Evolutionary conservation across 2,797 vertebrate species (phyloP).

Genomic region (Sebastes flavidus): DNA sequence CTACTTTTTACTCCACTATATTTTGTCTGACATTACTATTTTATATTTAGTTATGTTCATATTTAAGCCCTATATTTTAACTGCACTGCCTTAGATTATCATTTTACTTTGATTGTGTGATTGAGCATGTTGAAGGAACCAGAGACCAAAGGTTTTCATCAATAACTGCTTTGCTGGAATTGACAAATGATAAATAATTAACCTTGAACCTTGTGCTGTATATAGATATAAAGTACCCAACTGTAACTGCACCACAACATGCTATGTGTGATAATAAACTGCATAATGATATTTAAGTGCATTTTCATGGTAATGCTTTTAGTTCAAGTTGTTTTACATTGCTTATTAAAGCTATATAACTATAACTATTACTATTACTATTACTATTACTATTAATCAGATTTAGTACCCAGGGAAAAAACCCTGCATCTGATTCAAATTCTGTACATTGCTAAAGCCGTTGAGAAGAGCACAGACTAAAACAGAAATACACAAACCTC

Average conservation of each 20-base stretch:
- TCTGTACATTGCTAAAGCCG: background rate
- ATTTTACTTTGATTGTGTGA: too few species aligned
- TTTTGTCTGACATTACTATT: background rate
- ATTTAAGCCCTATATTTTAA: too few species aligned
- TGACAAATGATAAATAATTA: too few species aligned
- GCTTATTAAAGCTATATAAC: background rate
- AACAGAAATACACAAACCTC: background rate
- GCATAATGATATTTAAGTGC: background rate
- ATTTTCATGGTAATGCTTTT: background rate
- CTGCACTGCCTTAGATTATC: too few species aligned
- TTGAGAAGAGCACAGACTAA: background rate
- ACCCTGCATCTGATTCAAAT: background rate
- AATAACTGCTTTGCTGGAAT: too few species aligned
- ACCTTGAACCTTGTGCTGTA: background rate
- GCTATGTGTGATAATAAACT: background rate
- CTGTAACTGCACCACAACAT: background rate
- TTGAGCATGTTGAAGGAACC: too few species aligned
- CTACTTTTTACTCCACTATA: background rate
- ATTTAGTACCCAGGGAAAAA: background rate
- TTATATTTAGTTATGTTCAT: too few species aligned
- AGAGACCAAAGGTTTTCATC: too few species aligned
- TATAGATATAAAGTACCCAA: background rate
- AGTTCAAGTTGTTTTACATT: background rate
- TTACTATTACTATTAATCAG: too few species aligned
- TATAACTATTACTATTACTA: too few species aligned